Evolutionary conservation across 1,140 invertebrate species (phyloP), one percentile per base, ranked within the genome.

Genomic region (Cylas formicarius): DNA sequence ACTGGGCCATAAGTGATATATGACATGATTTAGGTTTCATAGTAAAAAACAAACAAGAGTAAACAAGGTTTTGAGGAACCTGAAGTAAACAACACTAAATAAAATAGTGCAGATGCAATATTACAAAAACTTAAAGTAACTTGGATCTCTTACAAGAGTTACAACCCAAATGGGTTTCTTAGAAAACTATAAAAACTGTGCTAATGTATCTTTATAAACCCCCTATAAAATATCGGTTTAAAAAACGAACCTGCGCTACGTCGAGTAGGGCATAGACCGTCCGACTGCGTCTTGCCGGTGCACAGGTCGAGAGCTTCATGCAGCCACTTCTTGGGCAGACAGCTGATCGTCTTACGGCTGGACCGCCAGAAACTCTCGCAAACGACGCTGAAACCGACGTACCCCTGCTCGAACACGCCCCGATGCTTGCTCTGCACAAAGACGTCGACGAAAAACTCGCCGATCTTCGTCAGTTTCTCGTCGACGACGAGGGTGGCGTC

Each of bases 321-420:
- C 16, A 94, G 60, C 86, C 89, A 93, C 17, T 67, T 53, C 14
- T 41, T 44, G 5, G 60, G 56, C 29, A 58, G 52, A 21, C 14
- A 26, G 16, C 24, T 44, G 2, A 60, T 32, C 18, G 42, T 45
- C 26, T 14, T 8, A 32, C 46, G 45, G 7, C 32, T 32, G 13
- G 52, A 57, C 33, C 46, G 75, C 77, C 79, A 85, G 9, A 87
- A 63, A 55, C 71, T 66, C n/a, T 68, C 61, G 53, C 85, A 82
- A 22, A 94, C 67, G 56, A 80, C 77, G 13, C 74, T 77, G 68
- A 95, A 96, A 4, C 90, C 92, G 41, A 91, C 77, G 66, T 90
- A 90, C 4, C 87, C 88, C 68, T 96, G 86, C 65, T 97, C 93
- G 70, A 96, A 96, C 26, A 93, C 92, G 3, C 93, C 93, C 49